Conservation (phyloP, 2,113 vertebrate species). For the Spilogale gracilis region DNA sequence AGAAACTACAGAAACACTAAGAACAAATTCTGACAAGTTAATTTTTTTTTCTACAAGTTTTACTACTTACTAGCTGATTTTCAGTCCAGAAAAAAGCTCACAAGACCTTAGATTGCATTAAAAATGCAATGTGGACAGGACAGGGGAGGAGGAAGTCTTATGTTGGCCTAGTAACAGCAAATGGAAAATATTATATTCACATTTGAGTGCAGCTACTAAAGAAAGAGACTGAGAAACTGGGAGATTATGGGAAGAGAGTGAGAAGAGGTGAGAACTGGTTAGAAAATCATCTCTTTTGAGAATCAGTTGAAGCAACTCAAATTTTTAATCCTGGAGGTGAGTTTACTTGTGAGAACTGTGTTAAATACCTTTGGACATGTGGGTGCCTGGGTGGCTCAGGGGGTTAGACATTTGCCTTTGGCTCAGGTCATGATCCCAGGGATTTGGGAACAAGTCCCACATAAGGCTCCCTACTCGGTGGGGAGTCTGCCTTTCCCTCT, state of each 20-base stretch:
- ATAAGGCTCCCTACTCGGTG: too few species aligned
- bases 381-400: too few species aligned
- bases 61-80: neutral
- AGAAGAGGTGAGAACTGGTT: too few species aligned
- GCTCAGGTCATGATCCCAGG: too few species aligned
- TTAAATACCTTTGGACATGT: neutral
- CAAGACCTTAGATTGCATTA: neutral
- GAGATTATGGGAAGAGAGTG: neutral
- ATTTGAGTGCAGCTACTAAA: neutral
- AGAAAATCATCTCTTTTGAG: slow-evolving; percentile 6
- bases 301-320: neutral
- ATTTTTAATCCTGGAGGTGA: neutral
- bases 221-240: neutral
- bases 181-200: too few species aligned
- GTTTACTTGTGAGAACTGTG: neutral
- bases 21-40: neutral
- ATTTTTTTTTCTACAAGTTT: slow-evolving; percentile 31
- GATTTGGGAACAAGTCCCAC: too few species aligned
- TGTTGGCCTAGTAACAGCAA: neutral
- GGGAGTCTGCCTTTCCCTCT: too few species aligned
- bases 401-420: too few species aligned
- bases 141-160: neutral
- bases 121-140: neutral
- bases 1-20: slow-evolving; percentile 8
- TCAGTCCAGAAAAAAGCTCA: neutral